phyloP scores from a whole-genome alignment of 2,888 invertebrate species.

The Heliconius hortense region DNA sequence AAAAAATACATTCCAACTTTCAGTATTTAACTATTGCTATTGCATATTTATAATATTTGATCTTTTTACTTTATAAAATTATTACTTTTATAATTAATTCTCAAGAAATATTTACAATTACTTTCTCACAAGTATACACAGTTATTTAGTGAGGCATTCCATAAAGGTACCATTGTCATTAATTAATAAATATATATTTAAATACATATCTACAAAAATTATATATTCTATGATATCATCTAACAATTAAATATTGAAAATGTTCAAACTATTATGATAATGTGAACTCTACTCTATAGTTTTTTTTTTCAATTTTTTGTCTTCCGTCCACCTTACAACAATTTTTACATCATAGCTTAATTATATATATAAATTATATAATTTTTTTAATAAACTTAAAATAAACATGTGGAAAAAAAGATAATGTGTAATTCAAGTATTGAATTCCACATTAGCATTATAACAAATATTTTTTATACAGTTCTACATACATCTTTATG shows the following conservation, averaged over 20 bases:
- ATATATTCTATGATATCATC: not conserved
- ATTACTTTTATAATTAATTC: not conserved
- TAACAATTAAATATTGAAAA: not conserved
- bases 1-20: conserved; percentile 43
- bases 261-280: not conserved
- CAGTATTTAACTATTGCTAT: conserved; percentile 39
- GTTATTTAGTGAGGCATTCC: conserved; percentile 23
- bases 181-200: not conserved
- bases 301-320: conserved; percentile 4
- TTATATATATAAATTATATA: not conserved
- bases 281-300: not conserved
- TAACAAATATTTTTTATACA: conserved; percentile 15
- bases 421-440: not conserved
- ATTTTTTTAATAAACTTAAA: conserved; percentile 11
- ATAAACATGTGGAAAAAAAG: not conserved
- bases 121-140: not conserved
- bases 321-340: conserved; percentile 43
- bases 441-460: not conserved
- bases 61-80: not conserved
- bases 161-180: conserved; percentile 27
- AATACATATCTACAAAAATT: not conserved
- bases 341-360: conserved; percentile 1
- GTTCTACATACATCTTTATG: conserved; percentile 15
- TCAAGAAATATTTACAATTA: not conserved
- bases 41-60: conserved; percentile 29